A percentile compares a stretch with the other conserved stretches of the same genome.
These are phyloP conservation scores for Pseudanteris insignis DNA, from an alignment of 2,888 invertebrate genomes.

Conservation along the genomic window DNA sequence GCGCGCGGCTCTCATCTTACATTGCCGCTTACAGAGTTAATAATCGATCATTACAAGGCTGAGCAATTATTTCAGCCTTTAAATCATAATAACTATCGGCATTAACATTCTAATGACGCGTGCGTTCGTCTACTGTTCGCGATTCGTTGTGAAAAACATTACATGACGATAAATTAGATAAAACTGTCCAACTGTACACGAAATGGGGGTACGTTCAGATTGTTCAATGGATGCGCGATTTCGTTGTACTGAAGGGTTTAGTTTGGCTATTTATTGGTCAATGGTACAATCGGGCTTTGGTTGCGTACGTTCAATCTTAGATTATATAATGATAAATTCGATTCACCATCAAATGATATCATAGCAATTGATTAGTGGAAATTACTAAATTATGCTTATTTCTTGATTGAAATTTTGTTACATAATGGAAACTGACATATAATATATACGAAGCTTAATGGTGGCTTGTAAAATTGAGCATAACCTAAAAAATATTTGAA, in stretches of 20 bases:
- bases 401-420: no score
- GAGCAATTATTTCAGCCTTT: constrained; percentile 30
- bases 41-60: constrained; percentile 27
- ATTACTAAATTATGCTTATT: no score
- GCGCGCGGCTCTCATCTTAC: constrained; percentile 13
- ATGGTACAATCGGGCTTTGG: no score
- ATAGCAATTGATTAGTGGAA: no score
- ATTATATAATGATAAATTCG: no score
- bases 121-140: constrained; percentile 14
- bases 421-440: no score
- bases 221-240: constrained; percentile 2
- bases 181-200: constrained; percentile 25
- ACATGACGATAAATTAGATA: constrained; percentile 35
- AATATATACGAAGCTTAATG: no score
- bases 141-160: constrained; percentile 25
- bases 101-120: constrained; percentile 35
- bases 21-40: constrained; percentile 12
- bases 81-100: constrained; percentile 25
- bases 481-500: no score
- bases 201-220: constrained; percentile 1
- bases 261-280: constrained; percentile 20
- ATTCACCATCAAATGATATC: no score
- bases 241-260: constrained; percentile 27
- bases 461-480: no score
- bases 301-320: no score